Conservation (phyloP, 2,888 invertebrate species). For the Petrophora chlorosata region DNA sequence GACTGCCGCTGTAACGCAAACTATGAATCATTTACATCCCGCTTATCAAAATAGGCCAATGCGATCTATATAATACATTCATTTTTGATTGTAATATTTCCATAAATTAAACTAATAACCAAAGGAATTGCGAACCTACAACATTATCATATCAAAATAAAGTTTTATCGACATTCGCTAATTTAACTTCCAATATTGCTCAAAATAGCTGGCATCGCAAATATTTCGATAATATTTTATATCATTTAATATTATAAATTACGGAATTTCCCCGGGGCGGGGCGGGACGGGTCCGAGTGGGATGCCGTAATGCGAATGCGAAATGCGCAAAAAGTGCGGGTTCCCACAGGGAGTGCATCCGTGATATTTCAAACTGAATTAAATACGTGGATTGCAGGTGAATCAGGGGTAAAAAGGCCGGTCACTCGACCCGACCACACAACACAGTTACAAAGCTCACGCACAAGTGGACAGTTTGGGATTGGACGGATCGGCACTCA, state of each 20-base stretch:
- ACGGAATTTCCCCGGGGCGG: slow-evolving; percentile 34
- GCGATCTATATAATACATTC: too few species aligned
- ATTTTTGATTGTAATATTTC: too few species aligned
- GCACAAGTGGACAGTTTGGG: not conserved
- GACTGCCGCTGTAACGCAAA: not conserved
- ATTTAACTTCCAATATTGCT: not conserved
- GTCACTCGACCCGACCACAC: slow-evolving; percentile 52
- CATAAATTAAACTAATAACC: too few species aligned
- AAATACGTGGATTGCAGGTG: slow-evolving; percentile 79
- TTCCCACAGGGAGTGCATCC: slow-evolving; percentile 47
- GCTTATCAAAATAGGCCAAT: too few species aligned
- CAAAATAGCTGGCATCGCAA: slow-evolving; percentile 10
- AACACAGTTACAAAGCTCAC: not conserved
- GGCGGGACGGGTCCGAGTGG: slow-evolving; percentile 17
- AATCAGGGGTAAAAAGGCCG: slow-evolving; percentile 54
- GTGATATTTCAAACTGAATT: slow-evolving; percentile 68
- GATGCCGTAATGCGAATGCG: slow-evolving; percentile 6
- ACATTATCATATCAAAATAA: too few species aligned
- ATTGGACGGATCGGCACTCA: not conserved
- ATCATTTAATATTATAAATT: slow-evolving; percentile 30
- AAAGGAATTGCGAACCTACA: too few species aligned
- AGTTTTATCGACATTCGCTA: too few species aligned
- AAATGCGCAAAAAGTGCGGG: slow-evolving; percentile 29
- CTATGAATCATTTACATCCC: too few species aligned
- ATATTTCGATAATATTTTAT: slow-evolving; percentile 29